A percentile compares a stretch with the other conserved stretches of the same genome.
Evolutionary conservation across 2,797 vertebrate species (phyloP).

Genomic region (Poecilia picta): DNA sequence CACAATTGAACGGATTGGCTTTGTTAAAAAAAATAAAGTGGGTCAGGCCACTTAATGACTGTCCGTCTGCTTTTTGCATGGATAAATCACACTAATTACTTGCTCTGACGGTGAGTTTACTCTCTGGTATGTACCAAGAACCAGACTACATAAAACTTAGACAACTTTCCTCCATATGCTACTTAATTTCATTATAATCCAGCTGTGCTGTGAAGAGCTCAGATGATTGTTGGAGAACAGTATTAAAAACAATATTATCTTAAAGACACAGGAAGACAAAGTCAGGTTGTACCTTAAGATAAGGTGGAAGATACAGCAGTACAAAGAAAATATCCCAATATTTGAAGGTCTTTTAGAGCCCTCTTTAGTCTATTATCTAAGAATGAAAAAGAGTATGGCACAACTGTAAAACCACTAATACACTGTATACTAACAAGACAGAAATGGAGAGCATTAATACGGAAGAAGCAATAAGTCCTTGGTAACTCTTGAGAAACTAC

Average conservation of each 20-base stretch:
- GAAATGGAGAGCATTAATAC: background rate
- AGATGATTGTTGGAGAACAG: background rate
- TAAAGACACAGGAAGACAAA: background rate
- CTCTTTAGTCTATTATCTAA: background rate
- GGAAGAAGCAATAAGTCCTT: background rate
- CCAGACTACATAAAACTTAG: background rate
- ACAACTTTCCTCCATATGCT: background rate
- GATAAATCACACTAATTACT: slow-evolving; percentile 31
- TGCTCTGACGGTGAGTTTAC: background rate
- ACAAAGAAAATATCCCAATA: background rate
- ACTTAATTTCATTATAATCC: background rate
- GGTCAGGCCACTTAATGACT: slow-evolving; percentile 23
- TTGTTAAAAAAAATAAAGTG: slow-evolving; percentile 17
- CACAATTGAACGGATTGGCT: slow-evolving; percentile 45
- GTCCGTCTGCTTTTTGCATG: slow-evolving; percentile 28
- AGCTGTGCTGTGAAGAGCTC: background rate
- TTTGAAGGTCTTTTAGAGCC: background rate
- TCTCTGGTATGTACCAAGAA: slow-evolving; percentile 4
- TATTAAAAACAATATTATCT: background rate
- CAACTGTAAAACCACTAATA: background rate
- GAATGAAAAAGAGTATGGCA: background rate
- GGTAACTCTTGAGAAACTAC: background rate
- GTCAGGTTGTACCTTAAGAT: background rate
- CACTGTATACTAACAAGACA: background rate
- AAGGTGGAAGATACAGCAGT: background rate